phyloP scores from a whole-genome alignment of 37 sponge, comb jelly and placozoan genomes.

The Ephydatia muelleri region DNA sequence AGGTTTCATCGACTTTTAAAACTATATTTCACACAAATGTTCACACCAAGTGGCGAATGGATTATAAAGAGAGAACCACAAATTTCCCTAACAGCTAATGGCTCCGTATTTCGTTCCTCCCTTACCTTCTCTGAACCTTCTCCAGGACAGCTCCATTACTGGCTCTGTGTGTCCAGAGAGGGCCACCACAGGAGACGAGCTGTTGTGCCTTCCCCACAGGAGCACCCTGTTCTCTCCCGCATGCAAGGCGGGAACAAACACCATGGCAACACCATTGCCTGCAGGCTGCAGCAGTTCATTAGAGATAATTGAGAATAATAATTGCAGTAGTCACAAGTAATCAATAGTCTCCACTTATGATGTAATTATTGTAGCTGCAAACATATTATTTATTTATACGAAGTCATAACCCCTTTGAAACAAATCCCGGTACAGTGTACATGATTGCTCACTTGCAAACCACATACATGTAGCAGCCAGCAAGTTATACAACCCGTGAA shows the following conservation, averaged over 20 bases:
- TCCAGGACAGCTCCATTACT: constrained; percentile 66
- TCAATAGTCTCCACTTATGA: background rate
- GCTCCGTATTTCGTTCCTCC: too few relatives aligned
- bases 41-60: constrained; percentile 23
- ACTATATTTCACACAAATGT: too few relatives aligned
- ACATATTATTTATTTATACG: too few relatives aligned
- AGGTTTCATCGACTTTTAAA: too few relatives aligned
- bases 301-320: background rate
- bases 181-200: constrained; percentile 31
- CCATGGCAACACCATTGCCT: constrained; percentile 67
- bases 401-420: too few relatives aligned
- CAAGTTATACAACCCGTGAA: too few relatives aligned
- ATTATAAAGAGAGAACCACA: too few relatives aligned
- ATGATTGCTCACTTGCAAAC: too few relatives aligned
- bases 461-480: too few relatives aligned
- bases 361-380: too few relatives aligned
- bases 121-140: constrained; percentile 25
- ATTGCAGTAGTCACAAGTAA: background rate
- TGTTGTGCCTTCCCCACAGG: constrained; percentile 49
- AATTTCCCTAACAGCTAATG: too few relatives aligned
- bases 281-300: constrained; percentile 44
- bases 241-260: constrained; percentile 68
- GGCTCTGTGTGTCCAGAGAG: constrained; percentile 62
- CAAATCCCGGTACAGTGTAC: too few relatives aligned
- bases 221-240: constrained; percentile 63